Base-by-base conservation (phyloP, 2,797 vertebrate species). In the Epinephelus coioides region DNA sequence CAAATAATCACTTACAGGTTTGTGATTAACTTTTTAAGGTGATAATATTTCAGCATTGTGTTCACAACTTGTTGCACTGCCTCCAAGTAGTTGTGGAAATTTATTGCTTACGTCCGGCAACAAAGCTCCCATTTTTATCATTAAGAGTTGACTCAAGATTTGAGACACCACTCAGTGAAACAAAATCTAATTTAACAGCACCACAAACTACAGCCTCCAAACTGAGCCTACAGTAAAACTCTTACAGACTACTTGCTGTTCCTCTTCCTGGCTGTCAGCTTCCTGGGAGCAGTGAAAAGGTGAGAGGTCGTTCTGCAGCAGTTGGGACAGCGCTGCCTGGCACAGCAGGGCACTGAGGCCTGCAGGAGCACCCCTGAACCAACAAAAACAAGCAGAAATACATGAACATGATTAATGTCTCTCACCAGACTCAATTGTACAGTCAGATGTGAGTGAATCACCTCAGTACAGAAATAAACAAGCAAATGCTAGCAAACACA, bases 271-370 rank as follows among this genome's bases (percentile, higher is more conserved):
- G 55, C 73, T 49, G 43, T 63, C 93, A 43, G 73, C 68, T 44
- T 94, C 94, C 78, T 91, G 83, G 34, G 93, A 88, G 84, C 92
- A 93, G 76, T 92, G 77, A 87, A 96, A 96, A 69, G 95, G 91
- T 47, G 91, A 94, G 55, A 98, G 94, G 90, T 98, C 96, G 4
- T 57, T 83, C 78, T 92, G 95, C 49, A 97, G 95, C 62, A 97
- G 88, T 87, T 93, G 94, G 43, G 94, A 79, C 56, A 97, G 30
- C 0, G 97, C 96, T 51, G 94, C 86, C 0, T 94, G 95, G 88
- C 95, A 96, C 91, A 98, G 67, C 0, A 93, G 87, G 6, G 96
- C 94, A 18, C 93, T 72, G 73, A 98, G 91, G 9, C 82, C 78
- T 3, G 90, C 82, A 0, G 95, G 94, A 38, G 94, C 92, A 1